Evolutionary conservation across 2,888 invertebrate genomes (phyloP).

Genomic region (Parnassius apollo): DNA sequence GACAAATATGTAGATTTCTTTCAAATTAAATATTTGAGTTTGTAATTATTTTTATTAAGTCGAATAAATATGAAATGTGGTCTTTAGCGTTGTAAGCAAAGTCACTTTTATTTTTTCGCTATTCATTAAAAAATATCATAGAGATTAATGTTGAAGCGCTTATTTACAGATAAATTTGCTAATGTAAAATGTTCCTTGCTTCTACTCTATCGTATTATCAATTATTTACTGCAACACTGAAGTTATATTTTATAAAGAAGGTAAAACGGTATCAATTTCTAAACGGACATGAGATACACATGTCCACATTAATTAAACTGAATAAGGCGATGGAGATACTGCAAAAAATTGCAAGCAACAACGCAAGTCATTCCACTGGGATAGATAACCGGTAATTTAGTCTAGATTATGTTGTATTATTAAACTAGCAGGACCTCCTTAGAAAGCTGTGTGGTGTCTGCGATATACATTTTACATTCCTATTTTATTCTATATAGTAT

Average conservation of each 20-base stretch:
- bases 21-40: no score
- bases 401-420: constrained; percentile 65
- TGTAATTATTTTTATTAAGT: no score
- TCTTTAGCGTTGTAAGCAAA: no score
- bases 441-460: constrained; percentile 31
- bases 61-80: no score
- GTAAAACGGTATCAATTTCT: constrained; percentile 7
- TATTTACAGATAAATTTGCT: no score
- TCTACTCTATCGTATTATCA: constrained; percentile 1
- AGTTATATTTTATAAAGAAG: neutral
- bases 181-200: neutral
- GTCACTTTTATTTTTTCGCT: no score
- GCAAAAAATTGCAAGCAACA: constrained; percentile 23
- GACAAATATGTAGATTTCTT: no score
- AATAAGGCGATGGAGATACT: constrained; percentile 15
- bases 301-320: constrained; percentile 14
- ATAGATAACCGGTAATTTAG: constrained; percentile 64
- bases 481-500: no score
- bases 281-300: constrained; percentile 3
- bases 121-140: no score
- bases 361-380: constrained; percentile 45
- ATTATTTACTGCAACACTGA: constrained; percentile 1
- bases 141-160: no score
- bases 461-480: no score
- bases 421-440: constrained; percentile 49